These are phyloP conservation scores for Drosophila lacteicornis DNA, from an alignment of 1,140 invertebrate genomes.

Conservation along the genomic window DNA sequence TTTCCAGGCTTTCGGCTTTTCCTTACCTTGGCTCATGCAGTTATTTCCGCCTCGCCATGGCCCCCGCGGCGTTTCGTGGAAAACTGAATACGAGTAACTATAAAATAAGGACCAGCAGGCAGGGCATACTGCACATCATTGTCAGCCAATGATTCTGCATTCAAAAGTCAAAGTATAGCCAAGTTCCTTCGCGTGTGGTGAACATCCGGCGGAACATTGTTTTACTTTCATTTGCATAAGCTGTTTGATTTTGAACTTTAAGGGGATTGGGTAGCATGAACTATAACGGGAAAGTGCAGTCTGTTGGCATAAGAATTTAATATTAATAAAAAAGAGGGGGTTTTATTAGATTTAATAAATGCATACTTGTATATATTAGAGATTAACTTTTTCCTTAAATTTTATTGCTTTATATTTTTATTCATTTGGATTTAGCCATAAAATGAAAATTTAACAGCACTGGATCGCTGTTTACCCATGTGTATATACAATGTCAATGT, in stretches of 20 bases:
- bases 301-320: neutral
- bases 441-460: too few species aligned
- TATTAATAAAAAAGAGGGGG: neutral
- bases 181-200: constrained; percentile 4
- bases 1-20: constrained; percentile 10
- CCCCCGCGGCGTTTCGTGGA: neutral
- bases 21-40: constrained; percentile 1
- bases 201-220: constrained; percentile 11
- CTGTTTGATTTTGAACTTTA: constrained; percentile 12
- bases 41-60: neutral
- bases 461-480: too few species aligned
- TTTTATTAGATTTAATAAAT: neutral
- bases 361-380: too few species aligned
- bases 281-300: too few species aligned
- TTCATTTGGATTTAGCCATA: too few species aligned
- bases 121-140: constrained; percentile 44
- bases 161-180: constrained; percentile 15
- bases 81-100: neutral
- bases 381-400: too few species aligned
- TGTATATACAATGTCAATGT: too few species aligned
- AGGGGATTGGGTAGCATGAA: neutral
- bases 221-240: constrained; percentile 39
- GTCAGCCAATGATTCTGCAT: constrained; percentile 31
- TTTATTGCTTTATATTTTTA: too few species aligned
- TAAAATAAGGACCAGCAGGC: constrained; percentile 5